Conservation (phyloP, 2,797 vertebrate genomes). For the Coregonus ussuriensis region DNA sequence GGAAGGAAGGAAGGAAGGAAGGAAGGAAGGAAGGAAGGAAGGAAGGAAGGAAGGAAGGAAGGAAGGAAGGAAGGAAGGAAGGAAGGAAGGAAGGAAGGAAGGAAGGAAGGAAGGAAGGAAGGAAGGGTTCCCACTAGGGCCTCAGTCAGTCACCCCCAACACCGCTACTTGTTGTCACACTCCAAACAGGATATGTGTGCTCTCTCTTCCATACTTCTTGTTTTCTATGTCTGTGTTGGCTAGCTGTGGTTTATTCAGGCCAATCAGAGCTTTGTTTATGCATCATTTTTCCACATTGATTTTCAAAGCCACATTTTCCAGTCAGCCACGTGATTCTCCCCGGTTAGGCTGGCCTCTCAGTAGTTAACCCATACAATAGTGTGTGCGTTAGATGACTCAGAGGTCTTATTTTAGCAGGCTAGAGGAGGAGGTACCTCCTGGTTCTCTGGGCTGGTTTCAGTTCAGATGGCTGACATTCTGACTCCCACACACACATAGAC, state of each 20-base stretch:
- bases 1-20: conserved; percentile 2
- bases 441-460: conserved; percentile 9
- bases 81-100: background rate
- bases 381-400: conserved; percentile 37
- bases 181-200: conserved; percentile 67
- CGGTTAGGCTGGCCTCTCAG: conserved; percentile 14
- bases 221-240: conserved; percentile 37
- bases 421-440: conserved; percentile 37
- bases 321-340: conserved; percentile 13
- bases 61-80: background rate
- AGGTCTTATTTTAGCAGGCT: conserved; percentile 45
- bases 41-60: background rate
- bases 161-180: conserved; percentile 52
- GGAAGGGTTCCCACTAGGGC: conserved; percentile 56
- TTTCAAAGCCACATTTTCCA: conserved; percentile 29
- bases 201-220: conserved; percentile 12
- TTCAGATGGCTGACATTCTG: background rate
- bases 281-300: conserved; percentile 26
- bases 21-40: conserved; percentile 33
- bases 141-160: conserved; percentile 52
- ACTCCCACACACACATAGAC: conserved; percentile 8
- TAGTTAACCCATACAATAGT: conserved; percentile 33
- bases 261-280: conserved; percentile 17
- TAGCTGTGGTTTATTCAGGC: conserved; percentile 14
- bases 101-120: conserved; percentile 5